phyloP scores from a whole-genome alignment of 2,888 invertebrate species.

The Choristoneura rosaceana region DNA sequence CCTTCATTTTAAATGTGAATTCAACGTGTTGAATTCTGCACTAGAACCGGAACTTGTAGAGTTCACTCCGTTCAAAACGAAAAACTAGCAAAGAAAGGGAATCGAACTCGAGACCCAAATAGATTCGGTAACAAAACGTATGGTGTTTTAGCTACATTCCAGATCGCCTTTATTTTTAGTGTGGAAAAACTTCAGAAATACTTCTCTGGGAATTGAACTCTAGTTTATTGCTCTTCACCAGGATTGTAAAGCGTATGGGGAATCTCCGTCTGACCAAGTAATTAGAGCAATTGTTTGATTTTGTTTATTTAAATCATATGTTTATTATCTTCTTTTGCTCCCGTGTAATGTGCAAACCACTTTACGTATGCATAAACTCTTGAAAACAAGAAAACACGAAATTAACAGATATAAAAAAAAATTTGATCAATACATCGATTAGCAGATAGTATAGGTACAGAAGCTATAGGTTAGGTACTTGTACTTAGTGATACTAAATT shows the following conservation, averaged over 20 bases:
- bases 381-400: no score
- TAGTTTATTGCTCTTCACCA: conserved; percentile 32
- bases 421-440: no score
- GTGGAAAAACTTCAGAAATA: conserved; percentile 33
- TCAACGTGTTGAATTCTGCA: background rate
- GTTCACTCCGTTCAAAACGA: background rate
- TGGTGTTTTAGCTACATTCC: conserved; percentile 39
- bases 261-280: conserved; percentile 16
- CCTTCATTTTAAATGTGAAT: background rate
- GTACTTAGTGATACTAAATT: no score
- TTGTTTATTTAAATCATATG: background rate
- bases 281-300: background rate
- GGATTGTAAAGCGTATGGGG: conserved; percentile 4
- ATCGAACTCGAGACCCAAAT: conserved; percentile 34
- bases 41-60: background rate
- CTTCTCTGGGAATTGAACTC: conserved; percentile 36
- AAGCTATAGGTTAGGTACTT: no score
- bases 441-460: no score
- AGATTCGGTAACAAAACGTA: conserved; percentile 26
- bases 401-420: no score
- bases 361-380: no score
- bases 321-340: background rate
- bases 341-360: no score
- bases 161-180: conserved; percentile 40
- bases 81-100: conserved; percentile 27